Evolutionary conservation across 2,113 vertebrate species (phyloP), one percentile per base, ranked within the genome.

Genomic region (Protobothrops flavoviridis): DNA sequence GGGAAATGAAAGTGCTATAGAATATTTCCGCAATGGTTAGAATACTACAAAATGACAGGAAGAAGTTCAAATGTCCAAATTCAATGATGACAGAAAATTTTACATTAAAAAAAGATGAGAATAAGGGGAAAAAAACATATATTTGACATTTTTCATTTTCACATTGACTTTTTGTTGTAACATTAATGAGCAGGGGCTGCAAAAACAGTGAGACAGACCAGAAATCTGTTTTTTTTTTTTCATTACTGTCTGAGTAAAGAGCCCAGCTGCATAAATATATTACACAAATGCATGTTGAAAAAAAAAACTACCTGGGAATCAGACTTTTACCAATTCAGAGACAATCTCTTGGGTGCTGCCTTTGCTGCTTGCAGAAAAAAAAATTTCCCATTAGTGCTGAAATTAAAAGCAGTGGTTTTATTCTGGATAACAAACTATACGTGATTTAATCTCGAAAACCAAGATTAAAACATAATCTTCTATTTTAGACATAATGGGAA

Each of bases 21-120:
- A 93, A 48, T 69, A 95, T 45, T 3, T 91, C 39, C 45, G 1
- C 56, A 52, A 88, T 91, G 92, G 88, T 45, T 43, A 91, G 50
- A 53, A 10, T 29, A 86, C 64, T 59, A 57, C 5, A 55, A 26
- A 55, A 57, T 21, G 53, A 21, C 39, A 91, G 74, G 21, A 91
- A 57, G 15, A n/a, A 43, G 74, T 20, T 91, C 81, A 26, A 43
- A n/a, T 64, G 61, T 74, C 74, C 9, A 85, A 55, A 11, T 86
- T 91, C 43, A 86, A 29, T n/a, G 24, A 86, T 15, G 15, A 48
- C 23, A 86, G 21, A 26, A 91, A 87, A 50, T 59, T 50, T 85
- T 91, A 91, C 52, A 86, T 29, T 56, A 86, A 48, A 55, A n/a
- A 86, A 45, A 87, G 55, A 13, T 29, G n/a, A 55, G 52, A 50